A percentile compares a stretch with the other conserved stretches of the same genome.
Conservation (phyloP, 2,113 vertebrate genomes). For the Tychaedon coryphoeus region DNA sequence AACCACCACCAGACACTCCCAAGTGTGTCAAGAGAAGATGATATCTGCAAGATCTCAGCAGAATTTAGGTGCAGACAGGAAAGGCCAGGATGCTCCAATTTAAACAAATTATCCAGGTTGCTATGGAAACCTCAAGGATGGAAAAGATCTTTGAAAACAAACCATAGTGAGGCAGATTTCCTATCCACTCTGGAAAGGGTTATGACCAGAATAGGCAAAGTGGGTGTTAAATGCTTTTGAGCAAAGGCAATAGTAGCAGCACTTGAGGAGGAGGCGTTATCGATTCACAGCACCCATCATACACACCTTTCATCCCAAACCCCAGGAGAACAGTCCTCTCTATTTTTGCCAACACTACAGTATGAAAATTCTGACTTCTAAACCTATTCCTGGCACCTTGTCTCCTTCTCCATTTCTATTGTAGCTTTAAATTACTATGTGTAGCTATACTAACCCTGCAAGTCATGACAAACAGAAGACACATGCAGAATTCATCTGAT, state of each 20-base stretch:
- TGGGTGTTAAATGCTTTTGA: conserved; percentile 20
- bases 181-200: conserved; percentile 40
- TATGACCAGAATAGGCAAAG: conserved; percentile 72
- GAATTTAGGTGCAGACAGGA: background rate
- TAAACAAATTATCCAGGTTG: conserved; percentile 50
- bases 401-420: background rate
- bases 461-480: background rate
- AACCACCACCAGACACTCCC: background rate
- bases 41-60: background rate
- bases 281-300: background rate
- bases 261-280: background rate
- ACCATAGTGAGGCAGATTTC: conserved; percentile 6
- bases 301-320: background rate
- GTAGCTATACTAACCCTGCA: background rate
- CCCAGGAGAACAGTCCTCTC: background rate
- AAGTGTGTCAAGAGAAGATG: background rate
- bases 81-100: background rate
- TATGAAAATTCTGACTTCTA: background rate
- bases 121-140: conserved; percentile 57
- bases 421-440: background rate
- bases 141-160: conserved; percentile 39
- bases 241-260: conserved; percentile 31
- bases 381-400: background rate
- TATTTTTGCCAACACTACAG: background rate
- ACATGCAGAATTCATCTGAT: background rate